Evolutionary conservation across 2,797 vertebrate genomes (phyloP), one percentile per base, ranked within the genome.

Genomic region (Gadopsis marmoratus): DNA sequence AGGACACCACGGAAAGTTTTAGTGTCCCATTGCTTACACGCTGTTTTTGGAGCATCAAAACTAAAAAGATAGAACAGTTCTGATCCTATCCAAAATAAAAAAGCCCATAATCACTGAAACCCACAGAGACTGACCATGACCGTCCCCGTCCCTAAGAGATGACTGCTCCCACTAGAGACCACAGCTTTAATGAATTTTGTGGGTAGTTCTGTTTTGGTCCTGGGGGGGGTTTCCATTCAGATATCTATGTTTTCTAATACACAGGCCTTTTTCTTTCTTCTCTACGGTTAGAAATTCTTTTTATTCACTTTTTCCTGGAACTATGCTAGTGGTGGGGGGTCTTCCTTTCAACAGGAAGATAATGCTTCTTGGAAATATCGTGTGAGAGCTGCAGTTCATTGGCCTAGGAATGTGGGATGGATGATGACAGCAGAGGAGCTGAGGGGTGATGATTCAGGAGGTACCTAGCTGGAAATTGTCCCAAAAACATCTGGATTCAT

Each of bases 361-460:
- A 81, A 86, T 85, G 61, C 71, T 76, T 90, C 81, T 83, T 86
- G 73, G 81, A 88, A 87, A 83, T 17, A 62, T 83, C 48, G 76
- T 76, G 67, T 51, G 66, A 74, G 71, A 65, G 73, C 66, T 82
- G 69, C 33, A 79, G 41, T 71, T 62, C 51, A 33, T 71, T 1
- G 26, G 37, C 72, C 26, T 17, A 50, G 63, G 76, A 79, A 68
- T 83, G 54, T 56, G 33, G 72, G 76, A 83, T 64, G 71, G 77
- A 78, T 64, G 81, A 84, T 78, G 87, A 89, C 79, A 43, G 47
- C 47, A 66, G 65, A 48, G 60, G n/a, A 56, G 63, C 19, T 67
- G 74, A 31, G 26, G 45, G 76, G 58, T 76, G 82, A 79, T 82
- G 74, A 78, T 81, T 82, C 70, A 76, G 66, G 84, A 76, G 54